Evolutionary conservation across 92 coral and sea anemone genomes (phyloP).

Genomic region (Hydrozoanthus gracilis): DNA sequence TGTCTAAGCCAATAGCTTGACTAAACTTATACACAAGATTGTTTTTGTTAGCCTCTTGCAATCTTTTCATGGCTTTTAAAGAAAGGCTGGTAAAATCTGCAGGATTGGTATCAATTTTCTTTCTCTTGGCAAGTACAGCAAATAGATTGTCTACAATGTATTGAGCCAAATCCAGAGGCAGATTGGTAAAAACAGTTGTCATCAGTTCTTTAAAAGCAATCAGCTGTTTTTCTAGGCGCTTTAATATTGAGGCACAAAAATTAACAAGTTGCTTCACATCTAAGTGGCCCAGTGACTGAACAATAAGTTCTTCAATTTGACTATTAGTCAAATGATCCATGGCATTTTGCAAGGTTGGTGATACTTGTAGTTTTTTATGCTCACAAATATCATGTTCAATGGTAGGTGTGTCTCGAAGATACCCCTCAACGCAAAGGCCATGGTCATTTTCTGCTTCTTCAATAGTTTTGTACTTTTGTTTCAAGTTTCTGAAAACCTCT

Average conservation of each 20-base stretch:
- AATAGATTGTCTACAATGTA: not conserved
- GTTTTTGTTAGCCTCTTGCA: slow-evolving; percentile 44
- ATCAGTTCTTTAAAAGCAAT: not conserved
- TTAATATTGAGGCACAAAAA: not conserved
- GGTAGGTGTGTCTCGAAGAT: slow-evolving; percentile 2
- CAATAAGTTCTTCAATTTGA: not conserved
- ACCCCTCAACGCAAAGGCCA: not conserved
- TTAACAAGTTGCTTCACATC: not conserved
- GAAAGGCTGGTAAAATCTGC: slow-evolving; percentile 44
- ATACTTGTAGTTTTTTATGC: not conserved
- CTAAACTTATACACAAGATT: slow-evolving; percentile 62
- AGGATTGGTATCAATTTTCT: slow-evolving; percentile 56
- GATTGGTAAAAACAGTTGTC: not conserved
- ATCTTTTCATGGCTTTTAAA: slow-evolving; percentile 55
- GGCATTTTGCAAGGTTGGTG: slow-evolving; percentile 20
- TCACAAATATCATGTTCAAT: not conserved
- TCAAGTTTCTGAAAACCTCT: slow-evolving; percentile 19
- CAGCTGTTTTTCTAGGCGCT: not conserved
- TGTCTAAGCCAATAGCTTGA: slow-evolving; percentile 23
- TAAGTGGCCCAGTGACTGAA: not conserved
- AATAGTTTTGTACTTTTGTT: not conserved
- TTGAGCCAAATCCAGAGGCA: not conserved
- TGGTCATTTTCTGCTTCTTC: not conserved
- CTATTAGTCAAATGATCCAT: not conserved
- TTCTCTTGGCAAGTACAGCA: slow-evolving; percentile 24